Percentiles rank a stretch among this genome's conserved stretches.
These are phyloP conservation scores for Pseudachorutes palmiensis DNA, from an alignment of 1,140 invertebrate genomes.

Conservation along the genomic window DNA sequence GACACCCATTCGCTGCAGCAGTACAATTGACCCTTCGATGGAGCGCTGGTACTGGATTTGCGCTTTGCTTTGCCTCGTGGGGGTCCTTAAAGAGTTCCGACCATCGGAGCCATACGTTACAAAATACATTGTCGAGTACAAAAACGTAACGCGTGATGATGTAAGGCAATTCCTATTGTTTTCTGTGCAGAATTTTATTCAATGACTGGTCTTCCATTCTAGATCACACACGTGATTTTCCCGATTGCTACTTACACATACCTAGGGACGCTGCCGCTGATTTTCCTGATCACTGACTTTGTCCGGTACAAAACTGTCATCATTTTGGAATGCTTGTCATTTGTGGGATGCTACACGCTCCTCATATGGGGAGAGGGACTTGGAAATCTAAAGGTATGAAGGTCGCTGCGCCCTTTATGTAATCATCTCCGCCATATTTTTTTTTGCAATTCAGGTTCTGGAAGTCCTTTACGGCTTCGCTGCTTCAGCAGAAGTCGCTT, in stretches of 20 bases:
- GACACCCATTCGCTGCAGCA: too few species aligned
- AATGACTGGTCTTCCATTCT: too few species aligned
- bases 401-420: too few species aligned
- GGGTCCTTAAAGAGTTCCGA: conserved; percentile 69
- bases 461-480: too few species aligned
- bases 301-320: conserved; percentile 79
- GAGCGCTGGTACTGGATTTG: conserved; percentile 56
- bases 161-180: conserved; percentile 39
- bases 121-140: conserved; percentile 61
- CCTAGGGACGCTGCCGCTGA: conserved; percentile 57
- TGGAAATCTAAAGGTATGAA: conserved; percentile 13
- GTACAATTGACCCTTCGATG: too few species aligned
- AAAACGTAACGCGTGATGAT: conserved; percentile 60
- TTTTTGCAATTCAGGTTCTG: too few species aligned
- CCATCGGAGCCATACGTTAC: conserved; percentile 75
- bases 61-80: conserved; percentile 61
- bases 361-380: conserved; percentile 54
- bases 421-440: too few species aligned
- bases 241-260: conserved; percentile 72
- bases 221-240: conserved; percentile 67
- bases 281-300: conserved; percentile 74
- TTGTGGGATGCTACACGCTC: conserved; percentile 60
- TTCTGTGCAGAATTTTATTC: too few species aligned
- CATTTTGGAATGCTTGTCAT: conserved; percentile 59
- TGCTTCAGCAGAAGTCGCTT: too few species aligned